These are phyloP conservation scores for Calyptomena viridis DNA, from an alignment of 2,113 vertebrate species.

Conservation along the genomic window DNA sequence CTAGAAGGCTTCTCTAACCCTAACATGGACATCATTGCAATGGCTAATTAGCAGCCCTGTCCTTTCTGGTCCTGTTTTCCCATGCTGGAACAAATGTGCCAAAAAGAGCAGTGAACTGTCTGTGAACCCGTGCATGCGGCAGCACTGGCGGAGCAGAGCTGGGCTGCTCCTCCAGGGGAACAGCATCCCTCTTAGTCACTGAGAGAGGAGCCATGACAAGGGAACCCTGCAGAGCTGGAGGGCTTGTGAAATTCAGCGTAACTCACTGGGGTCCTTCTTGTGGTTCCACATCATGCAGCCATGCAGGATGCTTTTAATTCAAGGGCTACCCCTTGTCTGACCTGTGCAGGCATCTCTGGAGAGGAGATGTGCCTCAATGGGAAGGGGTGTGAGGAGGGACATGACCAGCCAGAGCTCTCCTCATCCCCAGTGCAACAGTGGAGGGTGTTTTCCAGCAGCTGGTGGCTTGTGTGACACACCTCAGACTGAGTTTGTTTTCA, in stretches of 20 bases:
- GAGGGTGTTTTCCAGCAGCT: background rate
- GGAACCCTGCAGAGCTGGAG: background rate
- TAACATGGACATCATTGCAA: fast-evolving
- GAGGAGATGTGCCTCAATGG: background rate
- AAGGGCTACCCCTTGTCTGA: background rate
- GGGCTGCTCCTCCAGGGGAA: background rate
- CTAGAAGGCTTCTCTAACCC: background rate
- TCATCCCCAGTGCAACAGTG: fast-evolving
- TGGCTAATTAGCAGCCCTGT: background rate
- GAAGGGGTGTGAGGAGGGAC: background rate
- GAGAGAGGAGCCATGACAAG: background rate
- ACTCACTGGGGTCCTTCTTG: background rate
- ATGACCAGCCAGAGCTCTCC: background rate
- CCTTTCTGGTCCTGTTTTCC: background rate
- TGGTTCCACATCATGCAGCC: background rate
- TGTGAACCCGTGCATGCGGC: background rate
- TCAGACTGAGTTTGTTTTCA: background rate
- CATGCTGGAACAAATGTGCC: fast-evolving
- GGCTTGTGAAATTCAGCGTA: background rate
- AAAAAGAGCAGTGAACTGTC: background rate
- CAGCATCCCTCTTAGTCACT: background rate
- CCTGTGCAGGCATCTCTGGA: background rate
- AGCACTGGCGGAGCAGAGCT: background rate
- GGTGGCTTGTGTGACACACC: background rate
- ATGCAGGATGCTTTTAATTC: background rate